These are phyloP conservation scores for Cerastis leucographa DNA, from an alignment of 2,888 invertebrate species.

Conservation along the genomic window DNA sequence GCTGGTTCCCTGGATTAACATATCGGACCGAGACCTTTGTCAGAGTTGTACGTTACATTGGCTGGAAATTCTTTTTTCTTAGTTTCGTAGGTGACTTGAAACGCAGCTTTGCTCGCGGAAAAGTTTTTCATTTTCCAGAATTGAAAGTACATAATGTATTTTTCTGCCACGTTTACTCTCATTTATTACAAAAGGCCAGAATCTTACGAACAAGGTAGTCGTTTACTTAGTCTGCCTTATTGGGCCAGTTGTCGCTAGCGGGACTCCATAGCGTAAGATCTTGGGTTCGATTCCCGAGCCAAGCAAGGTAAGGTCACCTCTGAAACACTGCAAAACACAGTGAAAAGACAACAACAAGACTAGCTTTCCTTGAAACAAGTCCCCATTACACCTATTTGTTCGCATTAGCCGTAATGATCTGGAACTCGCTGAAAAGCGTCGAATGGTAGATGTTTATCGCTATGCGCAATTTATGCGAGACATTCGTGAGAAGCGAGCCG, in stretches of 20 bases:
- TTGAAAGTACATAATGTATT: not conserved
- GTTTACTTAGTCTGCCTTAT: not conserved
- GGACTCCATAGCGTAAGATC: not conserved
- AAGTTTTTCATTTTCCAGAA: not conserved
- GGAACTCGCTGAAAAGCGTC: conserved; percentile 40
- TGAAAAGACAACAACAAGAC: not conserved
- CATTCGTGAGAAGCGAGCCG: conserved; percentile 57
- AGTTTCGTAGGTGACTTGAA: conserved; percentile 6
- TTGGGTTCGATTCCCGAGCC: not conserved
- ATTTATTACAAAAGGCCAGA: not conserved
- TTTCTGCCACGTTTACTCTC: not conserved
- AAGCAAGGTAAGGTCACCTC: not conserved
- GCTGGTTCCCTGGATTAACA: conserved; percentile 53
- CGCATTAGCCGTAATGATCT: conserved; percentile 51
- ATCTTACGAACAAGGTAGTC: not conserved
- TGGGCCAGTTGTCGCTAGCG: not conserved
- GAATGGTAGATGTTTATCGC: conserved; percentile 56
- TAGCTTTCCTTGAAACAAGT: not conserved
- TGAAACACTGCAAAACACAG: not conserved
- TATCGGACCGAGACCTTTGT: conserved; percentile 44
- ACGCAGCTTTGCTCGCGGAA: no score
- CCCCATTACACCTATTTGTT: conserved; percentile 16
- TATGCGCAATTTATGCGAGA: conserved; percentile 53
- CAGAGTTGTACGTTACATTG: conserved; percentile 17
- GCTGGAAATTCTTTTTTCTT: conserved; percentile 22